Conservation (phyloP, 1,140 invertebrate genomes). For the Leptinotarsa texana region DNA sequence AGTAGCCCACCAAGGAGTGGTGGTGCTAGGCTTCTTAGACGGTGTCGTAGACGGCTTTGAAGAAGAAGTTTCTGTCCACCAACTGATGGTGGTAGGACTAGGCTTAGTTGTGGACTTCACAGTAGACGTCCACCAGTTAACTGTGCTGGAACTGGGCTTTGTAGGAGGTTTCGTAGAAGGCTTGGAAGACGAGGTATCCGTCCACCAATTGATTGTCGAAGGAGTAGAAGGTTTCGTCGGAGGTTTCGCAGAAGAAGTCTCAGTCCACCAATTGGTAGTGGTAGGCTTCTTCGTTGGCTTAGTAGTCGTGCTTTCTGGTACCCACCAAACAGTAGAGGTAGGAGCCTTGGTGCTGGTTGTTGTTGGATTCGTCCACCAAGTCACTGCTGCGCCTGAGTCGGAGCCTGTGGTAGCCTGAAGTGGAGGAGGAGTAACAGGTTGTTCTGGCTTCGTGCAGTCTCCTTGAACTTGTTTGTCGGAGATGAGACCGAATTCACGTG, state of each 20-base stretch:
- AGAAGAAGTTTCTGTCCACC: not conserved
- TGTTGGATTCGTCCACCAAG: conserved; percentile 53
- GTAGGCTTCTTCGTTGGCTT: conserved; percentile 17
- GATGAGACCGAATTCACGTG: conserved; percentile 71
- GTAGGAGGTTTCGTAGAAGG: not conserved
- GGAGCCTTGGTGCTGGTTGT: conserved; percentile 51
- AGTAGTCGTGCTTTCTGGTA: not conserved
- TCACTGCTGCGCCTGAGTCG: conserved; percentile 46
- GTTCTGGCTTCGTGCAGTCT: conserved; percentile 67
- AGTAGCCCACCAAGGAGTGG: conserved; percentile 38
- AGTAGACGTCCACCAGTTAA: not conserved
- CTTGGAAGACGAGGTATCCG: conserved; percentile 14
- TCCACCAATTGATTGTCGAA: conserved; percentile 31
- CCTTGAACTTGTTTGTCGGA: conserved; percentile 61
- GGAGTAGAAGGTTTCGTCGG: conserved; percentile 47
- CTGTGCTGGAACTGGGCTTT: conserved; percentile 30
- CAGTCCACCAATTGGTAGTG: conserved; percentile 35
- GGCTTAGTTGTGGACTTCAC: not conserved
- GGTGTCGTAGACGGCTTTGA: not conserved
- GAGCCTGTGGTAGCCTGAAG: conserved; percentile 69
- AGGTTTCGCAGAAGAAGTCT: conserved; percentile 24
- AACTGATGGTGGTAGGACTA: conserved; percentile 23
- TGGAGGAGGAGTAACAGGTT: conserved; percentile 70
- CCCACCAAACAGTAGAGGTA: conserved; percentile 26
- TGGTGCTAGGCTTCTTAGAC: conserved; percentile 31